Percentiles rank a stretch among this genome's conserved stretches.
Conservation (phyloP, 2,888 invertebrate genomes). For the Leptopilina syphax region DNA sequence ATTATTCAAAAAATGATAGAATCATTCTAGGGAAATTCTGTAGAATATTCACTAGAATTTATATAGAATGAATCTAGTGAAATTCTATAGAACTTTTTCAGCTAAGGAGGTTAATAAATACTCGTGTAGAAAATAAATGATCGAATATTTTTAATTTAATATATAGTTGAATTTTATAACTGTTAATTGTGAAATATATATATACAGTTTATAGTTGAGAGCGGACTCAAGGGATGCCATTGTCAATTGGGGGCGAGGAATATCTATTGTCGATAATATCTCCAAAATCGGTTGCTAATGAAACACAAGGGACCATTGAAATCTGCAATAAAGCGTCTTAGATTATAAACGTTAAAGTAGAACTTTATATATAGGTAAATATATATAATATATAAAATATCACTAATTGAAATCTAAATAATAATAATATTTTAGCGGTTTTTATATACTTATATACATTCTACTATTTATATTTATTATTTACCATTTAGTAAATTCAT, state of each 20-base stretch:
- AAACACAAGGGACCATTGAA: slow-evolving; percentile 10
- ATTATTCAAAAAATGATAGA: too few species aligned
- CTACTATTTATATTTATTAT: too few species aligned
- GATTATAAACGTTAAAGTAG: neutral
- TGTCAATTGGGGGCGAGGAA: neutral
- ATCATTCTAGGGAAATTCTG: too few species aligned
- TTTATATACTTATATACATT: too few species aligned
- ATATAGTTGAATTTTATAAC: neutral
- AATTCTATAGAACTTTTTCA: too few species aligned
- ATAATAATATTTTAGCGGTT: too few species aligned
- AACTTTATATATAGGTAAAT: neutral
- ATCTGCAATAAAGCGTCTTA: neutral
- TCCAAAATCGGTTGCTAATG: slow-evolving; percentile 8
- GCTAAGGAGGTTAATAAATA: neutral
- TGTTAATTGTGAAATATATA: neutral
- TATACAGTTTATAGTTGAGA: neutral
- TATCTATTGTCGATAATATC: slow-evolving; percentile 19
- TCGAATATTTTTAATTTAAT: too few species aligned
- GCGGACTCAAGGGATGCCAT: neutral
- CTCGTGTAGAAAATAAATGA: too few species aligned
- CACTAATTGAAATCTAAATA: too few species aligned
- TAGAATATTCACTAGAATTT: too few species aligned
- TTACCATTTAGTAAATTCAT: too few species aligned
- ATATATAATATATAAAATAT: neutral
- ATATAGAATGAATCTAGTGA: too few species aligned